Percentiles rank a stretch among this genome's conserved stretches.
These are phyloP conservation scores for Rhabdophis nuchalis DNA, from an alignment of 2,797 vertebrate genomes.

Conservation along the genomic window DNA sequence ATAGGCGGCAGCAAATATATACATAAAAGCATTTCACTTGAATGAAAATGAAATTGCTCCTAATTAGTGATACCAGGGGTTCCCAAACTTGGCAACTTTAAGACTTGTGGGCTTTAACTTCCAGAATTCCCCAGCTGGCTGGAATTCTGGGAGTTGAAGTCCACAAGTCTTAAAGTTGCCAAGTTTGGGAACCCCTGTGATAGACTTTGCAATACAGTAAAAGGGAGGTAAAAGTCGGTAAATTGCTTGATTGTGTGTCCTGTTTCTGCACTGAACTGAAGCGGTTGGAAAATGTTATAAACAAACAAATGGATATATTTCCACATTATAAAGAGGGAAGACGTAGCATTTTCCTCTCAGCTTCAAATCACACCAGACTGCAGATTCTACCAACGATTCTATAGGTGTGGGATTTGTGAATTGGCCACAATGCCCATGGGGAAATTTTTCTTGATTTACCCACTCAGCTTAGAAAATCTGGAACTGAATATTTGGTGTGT, in stretches of 20 bases:
- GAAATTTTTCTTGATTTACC: conserved; percentile 56
- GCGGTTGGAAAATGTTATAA: background rate
- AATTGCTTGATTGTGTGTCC: conserved; percentile 25
- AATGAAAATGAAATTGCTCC: background rate
- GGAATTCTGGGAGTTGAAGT: no score
- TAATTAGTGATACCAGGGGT: no score
- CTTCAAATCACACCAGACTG: conserved; percentile 47
- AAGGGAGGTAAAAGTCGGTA: conserved; percentile 5
- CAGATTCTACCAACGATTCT: conserved; percentile 36
- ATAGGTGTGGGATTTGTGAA: conserved; percentile 50
- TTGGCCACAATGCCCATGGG: conserved; percentile 40
- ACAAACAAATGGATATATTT: conserved; percentile 36
- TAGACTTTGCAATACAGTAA: background rate
- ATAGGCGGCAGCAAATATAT: background rate
- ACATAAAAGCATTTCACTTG: background rate
- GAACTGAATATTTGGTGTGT: background rate
- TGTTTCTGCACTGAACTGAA: conserved; percentile 4
- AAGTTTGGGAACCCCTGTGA: no score
- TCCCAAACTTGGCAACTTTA: no score
- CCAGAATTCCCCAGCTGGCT: no score
- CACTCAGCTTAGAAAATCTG: conserved; percentile 36
- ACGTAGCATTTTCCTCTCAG: conserved; percentile 34
- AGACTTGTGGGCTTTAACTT: no score
- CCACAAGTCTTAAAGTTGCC: no score
- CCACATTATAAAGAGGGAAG: conserved; percentile 16